These are phyloP conservation scores for Pachliopta kotzebuea DNA, from an alignment of 2,888 invertebrate genomes.

Conservation along the genomic window DNA sequence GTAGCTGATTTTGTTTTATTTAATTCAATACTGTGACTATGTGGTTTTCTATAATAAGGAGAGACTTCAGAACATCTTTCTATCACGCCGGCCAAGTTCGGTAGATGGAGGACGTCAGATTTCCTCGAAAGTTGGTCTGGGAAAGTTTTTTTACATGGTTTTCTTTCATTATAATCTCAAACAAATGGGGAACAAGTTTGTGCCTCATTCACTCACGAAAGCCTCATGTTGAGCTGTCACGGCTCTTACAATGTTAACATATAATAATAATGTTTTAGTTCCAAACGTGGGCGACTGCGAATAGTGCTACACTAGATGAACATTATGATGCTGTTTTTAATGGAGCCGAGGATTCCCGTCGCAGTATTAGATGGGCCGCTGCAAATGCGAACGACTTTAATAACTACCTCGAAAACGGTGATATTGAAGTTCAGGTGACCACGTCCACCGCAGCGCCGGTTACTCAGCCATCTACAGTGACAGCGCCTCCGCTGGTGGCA, in stretches of 20 bases:
- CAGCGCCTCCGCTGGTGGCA: constrained; percentile 37
- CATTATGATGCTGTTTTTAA: constrained; percentile 39
- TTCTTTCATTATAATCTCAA: background rate
- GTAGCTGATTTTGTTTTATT: too few species aligned
- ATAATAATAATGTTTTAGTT: constrained; percentile 46
- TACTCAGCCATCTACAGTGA: constrained; percentile 34
- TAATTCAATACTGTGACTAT: too few species aligned
- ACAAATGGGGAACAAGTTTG: too few species aligned
- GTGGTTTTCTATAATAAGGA: too few species aligned
- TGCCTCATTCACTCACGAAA: too few species aligned
- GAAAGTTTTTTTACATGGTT: background rate
- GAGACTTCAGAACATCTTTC: background rate
- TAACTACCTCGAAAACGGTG: constrained; percentile 46
- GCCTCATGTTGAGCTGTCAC: too few species aligned
- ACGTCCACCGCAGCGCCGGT: constrained; percentile 31
- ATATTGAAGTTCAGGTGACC: constrained; percentile 32
- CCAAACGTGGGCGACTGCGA: constrained; percentile 51
- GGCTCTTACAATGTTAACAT: background rate
- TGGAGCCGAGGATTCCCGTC: constrained; percentile 40
- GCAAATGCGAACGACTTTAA: constrained; percentile 44
- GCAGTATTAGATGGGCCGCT: constrained; percentile 48
- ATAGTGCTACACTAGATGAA: constrained; percentile 39
- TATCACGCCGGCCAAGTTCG: background rate
- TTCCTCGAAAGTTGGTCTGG: background rate
- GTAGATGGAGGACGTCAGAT: background rate